phyloP scores from a whole-genome alignment of 1,140 invertebrate species.

The Antheraea pernyi region DNA sequence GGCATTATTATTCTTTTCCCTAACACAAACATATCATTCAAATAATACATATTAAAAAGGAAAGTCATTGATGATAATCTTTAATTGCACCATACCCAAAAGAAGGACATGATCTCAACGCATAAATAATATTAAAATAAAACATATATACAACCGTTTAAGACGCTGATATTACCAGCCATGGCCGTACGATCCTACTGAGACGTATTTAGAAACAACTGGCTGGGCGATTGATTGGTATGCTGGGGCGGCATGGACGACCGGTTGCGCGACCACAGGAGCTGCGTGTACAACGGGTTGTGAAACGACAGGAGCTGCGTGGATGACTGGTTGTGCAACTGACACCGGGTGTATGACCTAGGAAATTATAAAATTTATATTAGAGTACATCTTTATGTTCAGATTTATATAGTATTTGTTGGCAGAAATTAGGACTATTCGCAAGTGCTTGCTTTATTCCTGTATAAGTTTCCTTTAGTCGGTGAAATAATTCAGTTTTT shows the following conservation, averaged over 20 bases:
- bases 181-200: slow-evolving; percentile 46
- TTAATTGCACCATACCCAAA: slow-evolving; percentile 44
- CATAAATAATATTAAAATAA: slow-evolving; percentile 48
- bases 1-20: too few species aligned
- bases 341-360: slow-evolving; percentile 54
- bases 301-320: slow-evolving; percentile 29
- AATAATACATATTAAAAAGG: not conserved
- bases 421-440: too few species aligned
- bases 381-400: too few species aligned
- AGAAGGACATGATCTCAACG: slow-evolving; percentile 62
- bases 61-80: slow-evolving; percentile 38
- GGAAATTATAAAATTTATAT: not conserved
- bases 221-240: slow-evolving; percentile 38
- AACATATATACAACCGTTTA: slow-evolving; percentile 12
- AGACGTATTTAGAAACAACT: slow-evolving; percentile 39
- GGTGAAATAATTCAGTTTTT: too few species aligned
- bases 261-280: slow-evolving; percentile 27
- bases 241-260: slow-evolving; percentile 22
- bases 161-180: slow-evolving; percentile 49
- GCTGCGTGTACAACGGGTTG: slow-evolving; percentile 11
- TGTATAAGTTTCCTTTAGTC: too few species aligned
- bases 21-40: too few species aligned
- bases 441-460: too few species aligned
- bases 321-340: slow-evolving; percentile 25
- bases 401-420: too few species aligned